phyloP scores from a whole-genome alignment of 2,797 vertebrate species.

The Chiroxiphia lanceolata region DNA sequence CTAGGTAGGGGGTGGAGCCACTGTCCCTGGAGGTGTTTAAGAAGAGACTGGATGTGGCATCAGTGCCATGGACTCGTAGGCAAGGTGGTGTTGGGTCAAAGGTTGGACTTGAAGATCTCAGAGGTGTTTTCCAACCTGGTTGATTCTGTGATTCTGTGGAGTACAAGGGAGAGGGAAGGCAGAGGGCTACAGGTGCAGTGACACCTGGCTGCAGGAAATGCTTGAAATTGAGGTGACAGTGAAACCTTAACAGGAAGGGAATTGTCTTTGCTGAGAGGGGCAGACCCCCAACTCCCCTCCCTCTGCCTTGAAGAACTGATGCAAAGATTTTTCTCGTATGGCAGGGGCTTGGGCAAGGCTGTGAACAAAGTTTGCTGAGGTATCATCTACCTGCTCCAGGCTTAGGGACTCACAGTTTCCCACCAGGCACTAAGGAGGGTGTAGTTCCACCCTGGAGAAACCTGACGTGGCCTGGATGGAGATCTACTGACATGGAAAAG shows the following conservation, averaged over 20 bases:
- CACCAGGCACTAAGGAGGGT: background rate
- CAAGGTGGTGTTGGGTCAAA: too few relatives aligned
- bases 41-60: too few relatives aligned
- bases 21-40: too few relatives aligned
- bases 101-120: too few relatives aligned
- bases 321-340: background rate
- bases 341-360: background rate
- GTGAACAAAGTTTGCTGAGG: background rate
- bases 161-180: background rate
- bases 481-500: background rate
- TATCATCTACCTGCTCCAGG: background rate
- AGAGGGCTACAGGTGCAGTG: background rate
- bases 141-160: too few relatives aligned
- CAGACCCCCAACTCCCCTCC: background rate
- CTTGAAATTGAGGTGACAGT: background rate
- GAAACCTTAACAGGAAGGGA: background rate
- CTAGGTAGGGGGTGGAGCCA: too few relatives aligned
- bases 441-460: background rate
- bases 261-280: background rate
- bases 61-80: too few relatives aligned
- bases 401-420: background rate
- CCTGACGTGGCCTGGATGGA: background rate
- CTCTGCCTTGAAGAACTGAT: background rate
- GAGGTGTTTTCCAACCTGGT: too few relatives aligned
- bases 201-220: background rate